phyloP scores from a whole-genome alignment of 1,140 invertebrate genomes.

The Diprion similis region DNA sequence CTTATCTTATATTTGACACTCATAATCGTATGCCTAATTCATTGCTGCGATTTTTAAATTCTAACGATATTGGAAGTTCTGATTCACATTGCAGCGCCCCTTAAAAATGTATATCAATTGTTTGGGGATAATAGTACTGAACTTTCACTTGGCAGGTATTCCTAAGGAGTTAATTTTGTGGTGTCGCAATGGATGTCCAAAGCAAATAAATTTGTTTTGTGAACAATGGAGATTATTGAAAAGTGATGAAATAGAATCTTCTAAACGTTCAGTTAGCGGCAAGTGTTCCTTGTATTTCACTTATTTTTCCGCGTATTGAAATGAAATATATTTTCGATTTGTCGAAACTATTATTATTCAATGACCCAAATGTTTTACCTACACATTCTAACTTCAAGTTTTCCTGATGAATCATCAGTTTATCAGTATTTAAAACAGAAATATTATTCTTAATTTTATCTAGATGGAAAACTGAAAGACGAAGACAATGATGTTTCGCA shows the following conservation, averaged over 20 bases:
- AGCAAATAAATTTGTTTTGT: slow-evolving; percentile 43
- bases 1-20: background rate
- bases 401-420: background rate
- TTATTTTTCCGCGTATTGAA: slow-evolving; percentile 13
- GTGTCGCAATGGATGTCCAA: slow-evolving; percentile 46
- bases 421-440: background rate
- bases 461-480: background rate
- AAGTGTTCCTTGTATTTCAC: background rate
- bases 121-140: slow-evolving; percentile 8
- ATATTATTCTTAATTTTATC: background rate
- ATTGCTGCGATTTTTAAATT: slow-evolving; percentile 9
- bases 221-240: slow-evolving; percentile 36
- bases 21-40: background rate
- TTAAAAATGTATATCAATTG: slow-evolving; percentile 4
- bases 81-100: too few species aligned
- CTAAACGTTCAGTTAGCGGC: background rate
- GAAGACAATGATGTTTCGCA: background rate
- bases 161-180: slow-evolving; percentile 39
- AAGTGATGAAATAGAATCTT: slow-evolving; percentile 10
- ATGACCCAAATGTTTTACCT: background rate
- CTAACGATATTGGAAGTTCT: background rate
- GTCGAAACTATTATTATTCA: background rate
- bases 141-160: slow-evolving; percentile 34
- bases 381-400: slow-evolving; percentile 1
- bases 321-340: slow-evolving; percentile 15